phyloP scores from a whole-genome alignment of 2,888 invertebrate genomes.

The Drosophila demipolita region DNA sequence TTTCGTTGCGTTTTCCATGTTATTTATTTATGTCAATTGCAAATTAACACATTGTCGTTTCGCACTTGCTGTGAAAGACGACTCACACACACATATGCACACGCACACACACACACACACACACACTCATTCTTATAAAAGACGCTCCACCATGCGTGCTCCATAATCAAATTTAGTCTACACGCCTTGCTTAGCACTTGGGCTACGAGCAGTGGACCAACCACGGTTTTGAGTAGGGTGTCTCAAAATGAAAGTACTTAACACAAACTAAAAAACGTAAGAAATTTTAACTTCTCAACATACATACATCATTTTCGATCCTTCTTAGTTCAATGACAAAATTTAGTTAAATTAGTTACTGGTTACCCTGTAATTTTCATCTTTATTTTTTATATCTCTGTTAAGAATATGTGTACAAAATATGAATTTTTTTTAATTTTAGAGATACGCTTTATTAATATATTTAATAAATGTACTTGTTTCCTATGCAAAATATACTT shows the following conservation, averaged over 20 bases:
- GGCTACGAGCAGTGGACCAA: constrained; percentile 15
- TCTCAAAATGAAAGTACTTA: constrained; percentile 5
- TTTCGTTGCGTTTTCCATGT: constrained; percentile 28
- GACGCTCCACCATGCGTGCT: constrained; percentile 31
- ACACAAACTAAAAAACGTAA: background rate
- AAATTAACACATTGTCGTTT: constrained; percentile 66
- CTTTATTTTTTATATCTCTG: no score
- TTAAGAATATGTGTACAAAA: no score
- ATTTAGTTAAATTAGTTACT: background rate
- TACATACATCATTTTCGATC: background rate
- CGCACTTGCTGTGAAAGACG: constrained; percentile 40
- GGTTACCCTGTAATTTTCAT: background rate
- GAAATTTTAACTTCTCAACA: background rate
- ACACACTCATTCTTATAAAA: constrained; percentile 19
- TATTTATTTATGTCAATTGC: constrained; percentile 70
- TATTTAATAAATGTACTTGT: no score
- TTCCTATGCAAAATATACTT: no score
- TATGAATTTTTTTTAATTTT: no score
- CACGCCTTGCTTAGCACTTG: constrained; percentile 45
- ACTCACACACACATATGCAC: background rate
- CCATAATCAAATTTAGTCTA: constrained; percentile 59
- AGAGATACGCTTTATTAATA: no score
- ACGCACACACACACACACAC: background rate
- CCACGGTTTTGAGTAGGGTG: constrained; percentile 38
- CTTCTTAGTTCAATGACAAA: background rate